phyloP scores from a whole-genome alignment of 2,888 invertebrate genomes.

The Thera obeliscata region DNA sequence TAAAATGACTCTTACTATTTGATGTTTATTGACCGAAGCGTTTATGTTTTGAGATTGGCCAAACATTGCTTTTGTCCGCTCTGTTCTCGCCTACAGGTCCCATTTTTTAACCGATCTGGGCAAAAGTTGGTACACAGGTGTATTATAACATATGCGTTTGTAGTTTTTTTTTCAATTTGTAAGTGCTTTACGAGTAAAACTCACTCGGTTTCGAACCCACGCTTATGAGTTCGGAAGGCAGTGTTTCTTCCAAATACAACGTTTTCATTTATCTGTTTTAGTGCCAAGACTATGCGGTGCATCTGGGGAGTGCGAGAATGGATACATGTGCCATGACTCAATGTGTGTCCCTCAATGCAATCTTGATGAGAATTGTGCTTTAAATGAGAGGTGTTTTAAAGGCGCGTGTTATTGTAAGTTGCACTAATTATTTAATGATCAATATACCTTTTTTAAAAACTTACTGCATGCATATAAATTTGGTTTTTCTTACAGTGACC shows the following conservation, averaged over 20 bases:
- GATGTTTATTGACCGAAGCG: no score
- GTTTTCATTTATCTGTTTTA: constrained; percentile 58
- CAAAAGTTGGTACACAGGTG: no score
- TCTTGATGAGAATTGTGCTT: constrained; percentile 92
- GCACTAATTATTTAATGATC: constrained; percentile 13
- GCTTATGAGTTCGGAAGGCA: no score
- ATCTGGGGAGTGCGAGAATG: constrained; percentile 88
- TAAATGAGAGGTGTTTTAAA: constrained; percentile 94
- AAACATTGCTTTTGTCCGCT: no score
- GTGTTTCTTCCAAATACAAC: background rate
- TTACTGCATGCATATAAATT: constrained; percentile 9
- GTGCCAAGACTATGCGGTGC: constrained; percentile 91
- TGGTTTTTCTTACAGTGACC: constrained; percentile 84
- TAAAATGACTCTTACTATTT: no score
- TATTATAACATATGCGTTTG: no score
- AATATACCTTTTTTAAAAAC: background rate
- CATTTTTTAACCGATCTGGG: no score
- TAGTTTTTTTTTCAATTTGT: no score
- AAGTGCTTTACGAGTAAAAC: no score
- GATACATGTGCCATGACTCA: constrained; percentile 90
- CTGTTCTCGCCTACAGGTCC: no score
- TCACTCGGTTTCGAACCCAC: no score
- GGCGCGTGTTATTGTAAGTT: constrained; percentile 91
- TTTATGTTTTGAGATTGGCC: no score
- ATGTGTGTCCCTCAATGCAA: constrained; percentile 92